Percentiles rank a stretch among this genome's conserved stretches.
phyloP scores from a whole-genome alignment of 2,113 vertebrate genomes.

The Delphinus delphis region DNA sequence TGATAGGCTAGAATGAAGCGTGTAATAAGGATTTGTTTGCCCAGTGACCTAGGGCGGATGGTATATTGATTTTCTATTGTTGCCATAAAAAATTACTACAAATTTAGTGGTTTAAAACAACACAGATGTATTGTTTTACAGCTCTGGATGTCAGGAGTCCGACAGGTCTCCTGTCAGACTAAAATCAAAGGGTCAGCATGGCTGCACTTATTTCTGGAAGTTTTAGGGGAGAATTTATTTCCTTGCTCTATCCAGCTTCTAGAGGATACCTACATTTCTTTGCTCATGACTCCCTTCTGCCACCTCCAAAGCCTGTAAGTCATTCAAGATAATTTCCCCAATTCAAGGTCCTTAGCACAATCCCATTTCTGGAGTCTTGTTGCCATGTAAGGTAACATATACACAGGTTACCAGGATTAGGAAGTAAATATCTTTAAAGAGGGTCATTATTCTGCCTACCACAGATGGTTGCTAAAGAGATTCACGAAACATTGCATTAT shows the following conservation, averaged over 20 bases:
- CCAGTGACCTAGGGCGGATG: not conserved
- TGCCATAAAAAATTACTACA: not conserved
- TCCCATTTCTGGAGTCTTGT: not conserved
- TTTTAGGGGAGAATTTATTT: not conserved
- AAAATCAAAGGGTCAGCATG: not conserved
- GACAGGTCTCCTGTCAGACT: not conserved
- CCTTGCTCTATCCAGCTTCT: not conserved
- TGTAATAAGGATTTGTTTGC: not conserved
- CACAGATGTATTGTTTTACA: not conserved
- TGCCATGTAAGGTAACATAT: not conserved
- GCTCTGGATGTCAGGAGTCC: not conserved
- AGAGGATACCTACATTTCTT: too few species aligned
- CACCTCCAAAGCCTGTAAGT: not conserved
- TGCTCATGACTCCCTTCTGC: rapidly evolving
- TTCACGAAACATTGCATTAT: not conserved
- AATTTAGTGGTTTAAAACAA: not conserved
- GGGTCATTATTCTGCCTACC: not conserved
- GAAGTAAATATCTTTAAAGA: not conserved
- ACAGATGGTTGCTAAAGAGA: not conserved
- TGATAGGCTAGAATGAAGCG: not conserved
- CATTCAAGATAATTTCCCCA: not conserved
- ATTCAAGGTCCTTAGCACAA: not conserved
- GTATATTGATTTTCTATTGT: not conserved
- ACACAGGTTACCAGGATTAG: not conserved
- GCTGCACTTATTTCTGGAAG: not conserved